Evolutionary conservation across 2,797 vertebrate species (phyloP).

Genomic region (Phoebastria nigripes): DNA sequence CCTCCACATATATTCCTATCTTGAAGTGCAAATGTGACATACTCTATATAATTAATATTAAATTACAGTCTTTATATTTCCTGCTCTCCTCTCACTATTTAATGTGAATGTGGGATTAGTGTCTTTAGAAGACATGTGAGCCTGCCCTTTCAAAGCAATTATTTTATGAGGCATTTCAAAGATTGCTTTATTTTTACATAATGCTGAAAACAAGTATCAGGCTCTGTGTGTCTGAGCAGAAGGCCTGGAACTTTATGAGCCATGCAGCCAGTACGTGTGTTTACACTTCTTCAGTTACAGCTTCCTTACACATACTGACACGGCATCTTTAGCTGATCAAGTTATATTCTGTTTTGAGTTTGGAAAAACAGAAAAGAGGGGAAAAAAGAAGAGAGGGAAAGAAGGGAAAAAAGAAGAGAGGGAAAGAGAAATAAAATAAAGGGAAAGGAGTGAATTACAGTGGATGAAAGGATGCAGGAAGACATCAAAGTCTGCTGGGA

Average conservation of each 20-base stretch:
- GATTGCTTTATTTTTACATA: not conserved
- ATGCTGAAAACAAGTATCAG: not conserved
- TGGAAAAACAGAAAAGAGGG: not conserved
- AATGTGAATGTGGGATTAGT: not conserved
- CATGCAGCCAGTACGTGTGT: not conserved
- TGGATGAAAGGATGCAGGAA: not conserved
- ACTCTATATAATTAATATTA: not conserved
- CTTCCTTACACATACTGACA: not conserved
- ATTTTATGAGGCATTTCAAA: not conserved
- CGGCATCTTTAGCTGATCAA: not conserved
- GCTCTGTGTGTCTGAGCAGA: not conserved
- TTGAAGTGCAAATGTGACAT: not conserved
- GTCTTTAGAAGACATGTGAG: not conserved
- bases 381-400: not conserved
- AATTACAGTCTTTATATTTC: not conserved
- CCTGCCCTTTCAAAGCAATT: constrained; percentile 3
- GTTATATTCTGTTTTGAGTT: not conserved
- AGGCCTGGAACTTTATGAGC: not conserved
- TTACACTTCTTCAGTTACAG: not conserved
- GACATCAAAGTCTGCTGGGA: not conserved
- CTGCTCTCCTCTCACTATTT: not conserved
- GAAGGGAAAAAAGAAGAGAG: not conserved
- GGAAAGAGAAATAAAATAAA: not conserved
- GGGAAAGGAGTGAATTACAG: not conserved
- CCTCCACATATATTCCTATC: not conserved